phyloP scores from a whole-genome alignment of 2,888 invertebrate species.

The Proisotoma minuta region DNA sequence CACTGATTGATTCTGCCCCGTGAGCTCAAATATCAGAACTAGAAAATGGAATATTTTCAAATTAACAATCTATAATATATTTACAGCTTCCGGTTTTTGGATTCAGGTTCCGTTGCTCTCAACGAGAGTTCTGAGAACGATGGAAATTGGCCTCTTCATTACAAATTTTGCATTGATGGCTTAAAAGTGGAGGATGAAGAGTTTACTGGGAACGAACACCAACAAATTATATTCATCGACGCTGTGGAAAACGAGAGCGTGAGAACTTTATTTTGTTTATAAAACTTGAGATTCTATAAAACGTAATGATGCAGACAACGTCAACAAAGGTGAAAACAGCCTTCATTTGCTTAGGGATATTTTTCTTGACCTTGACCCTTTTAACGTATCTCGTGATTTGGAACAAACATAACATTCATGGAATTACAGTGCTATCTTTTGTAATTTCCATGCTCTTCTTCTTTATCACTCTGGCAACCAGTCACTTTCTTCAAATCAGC shows the following conservation, averaged over 20 bases:
- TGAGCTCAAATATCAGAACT: not conserved
- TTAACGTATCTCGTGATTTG: slow-evolving; percentile 25
- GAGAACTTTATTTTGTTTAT: not conserved
- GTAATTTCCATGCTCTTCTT: slow-evolving; percentile 28
- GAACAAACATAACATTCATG: slow-evolving; percentile 33
- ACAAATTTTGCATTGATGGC: slow-evolving; percentile 28
- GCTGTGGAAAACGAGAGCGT: not conserved
- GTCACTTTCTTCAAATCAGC: slow-evolving; percentile 12
- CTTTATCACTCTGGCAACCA: slow-evolving; percentile 18
- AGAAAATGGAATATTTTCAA: not conserved
- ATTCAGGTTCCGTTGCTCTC: slow-evolving; percentile 10
- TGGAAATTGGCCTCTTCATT: not conserved
- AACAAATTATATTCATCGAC: not conserved
- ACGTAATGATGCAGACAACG: not conserved
- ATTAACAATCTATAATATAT: not conserved
- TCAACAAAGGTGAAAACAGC: not conserved
- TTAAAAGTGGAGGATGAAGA: not conserved
- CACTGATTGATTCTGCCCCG: not conserved
- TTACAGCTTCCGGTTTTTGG: slow-evolving; percentile 19
- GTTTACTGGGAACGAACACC: not conserved
- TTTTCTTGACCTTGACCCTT: slow-evolving; percentile 17
- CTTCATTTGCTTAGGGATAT: slow-evolving; percentile 11
- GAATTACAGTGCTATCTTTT: slow-evolving; percentile 27
- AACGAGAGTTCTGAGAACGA: slow-evolving; percentile 5
- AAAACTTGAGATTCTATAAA: not conserved